phyloP scores from a whole-genome alignment of 30 jellyfish, hydroid and myxozoan species.

The Aurelia aurita region DNA sequence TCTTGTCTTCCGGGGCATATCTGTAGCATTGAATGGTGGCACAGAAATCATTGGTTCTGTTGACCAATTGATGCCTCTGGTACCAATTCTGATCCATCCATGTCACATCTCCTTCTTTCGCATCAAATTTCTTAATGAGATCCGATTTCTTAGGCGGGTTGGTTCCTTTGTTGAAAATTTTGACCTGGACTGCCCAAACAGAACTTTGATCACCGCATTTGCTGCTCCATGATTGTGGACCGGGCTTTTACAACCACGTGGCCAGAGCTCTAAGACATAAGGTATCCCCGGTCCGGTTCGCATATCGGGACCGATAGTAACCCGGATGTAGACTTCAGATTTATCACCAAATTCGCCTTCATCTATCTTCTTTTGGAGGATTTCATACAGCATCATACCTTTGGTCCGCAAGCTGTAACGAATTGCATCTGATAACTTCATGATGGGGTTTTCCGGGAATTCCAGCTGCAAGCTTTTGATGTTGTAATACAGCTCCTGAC shows the following conservation, averaged over 20 bases:
- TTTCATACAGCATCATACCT: constrained; percentile 12
- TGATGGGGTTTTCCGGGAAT: constrained; percentile 13
- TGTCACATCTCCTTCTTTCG: constrained; percentile 56
- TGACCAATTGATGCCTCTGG: constrained; percentile 42
- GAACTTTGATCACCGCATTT: constrained; percentile 48
- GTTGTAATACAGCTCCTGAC: constrained; percentile 23
- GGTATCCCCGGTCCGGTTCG: constrained; percentile 65
- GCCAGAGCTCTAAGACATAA: constrained; percentile 64
- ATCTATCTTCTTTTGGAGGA: not conserved
- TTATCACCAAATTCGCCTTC: constrained; percentile 14
- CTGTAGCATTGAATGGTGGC: constrained; percentile 62
- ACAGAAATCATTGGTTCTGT: constrained; percentile 57
- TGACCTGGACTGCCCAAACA: constrained; percentile 36
- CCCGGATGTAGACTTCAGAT: constrained; percentile 37
- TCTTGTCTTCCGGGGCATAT: constrained; percentile 15
- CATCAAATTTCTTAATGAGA: constrained; percentile 18
- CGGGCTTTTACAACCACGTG: constrained; percentile 48
- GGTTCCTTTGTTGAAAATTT: constrained; percentile 44
- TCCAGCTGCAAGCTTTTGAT: constrained; percentile 13
- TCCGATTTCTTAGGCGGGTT: constrained; percentile 29
- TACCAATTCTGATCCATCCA: constrained; percentile 66
- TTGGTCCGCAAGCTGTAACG: constrained; percentile 34
- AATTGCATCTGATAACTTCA: constrained; percentile 37
- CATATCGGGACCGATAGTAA: constrained; percentile 51
- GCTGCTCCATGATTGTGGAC: constrained; percentile 66